Base-by-base conservation (phyloP, 2,113 vertebrate genomes). In the Cygnus atratus region DNA sequence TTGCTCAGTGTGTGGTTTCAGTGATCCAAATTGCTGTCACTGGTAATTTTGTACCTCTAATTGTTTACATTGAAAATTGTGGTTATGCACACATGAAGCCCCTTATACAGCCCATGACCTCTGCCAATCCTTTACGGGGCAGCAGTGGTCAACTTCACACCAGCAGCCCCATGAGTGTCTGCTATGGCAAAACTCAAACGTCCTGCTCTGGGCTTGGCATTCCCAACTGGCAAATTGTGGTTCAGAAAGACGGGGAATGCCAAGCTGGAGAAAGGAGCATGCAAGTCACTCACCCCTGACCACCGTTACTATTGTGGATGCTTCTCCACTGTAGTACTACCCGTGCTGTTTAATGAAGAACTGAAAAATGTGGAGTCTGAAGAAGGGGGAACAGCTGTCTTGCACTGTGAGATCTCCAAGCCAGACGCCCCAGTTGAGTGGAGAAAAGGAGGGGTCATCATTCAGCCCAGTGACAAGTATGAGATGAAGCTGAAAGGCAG, bases 341-440 rank as follows among this genome's bases (percentile, higher is more conserved):
- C 98, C 1, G 97, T 96, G 22, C 96, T 98, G 71, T 99, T 99
- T 97, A 98, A 84, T 26, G 97, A 98, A 96, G 98, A 98, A 81
- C 97, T 99, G 89, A 96, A 96, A 80, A 99, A 98, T 39, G 94
- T 98, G 52, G 98, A 98, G 29, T 79, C 98, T 13, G 85, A 98
- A 77, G 98, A 99, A 87, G 98, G 98, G 61, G 98, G 98, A 77
- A 98, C 96, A 16, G 90, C 98, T 8, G 93, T 97, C 25, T 88
- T 99, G 65, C 84, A 18, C 87, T 99, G 99, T 71, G 98, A 99
- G 95, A 90, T 99, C 84, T 99, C 98, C 88, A 98, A 97, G 84
- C 97, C 98, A 0, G 88, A 96, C 0, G 88, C 97, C 57, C 96
- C 83, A 0, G 98, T 99, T 29, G 98, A 99, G 97, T 99, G 99